These are phyloP conservation scores for Actinemys pallida DNA, from an alignment of 2,113 vertebrate species.

Conservation along the genomic window DNA sequence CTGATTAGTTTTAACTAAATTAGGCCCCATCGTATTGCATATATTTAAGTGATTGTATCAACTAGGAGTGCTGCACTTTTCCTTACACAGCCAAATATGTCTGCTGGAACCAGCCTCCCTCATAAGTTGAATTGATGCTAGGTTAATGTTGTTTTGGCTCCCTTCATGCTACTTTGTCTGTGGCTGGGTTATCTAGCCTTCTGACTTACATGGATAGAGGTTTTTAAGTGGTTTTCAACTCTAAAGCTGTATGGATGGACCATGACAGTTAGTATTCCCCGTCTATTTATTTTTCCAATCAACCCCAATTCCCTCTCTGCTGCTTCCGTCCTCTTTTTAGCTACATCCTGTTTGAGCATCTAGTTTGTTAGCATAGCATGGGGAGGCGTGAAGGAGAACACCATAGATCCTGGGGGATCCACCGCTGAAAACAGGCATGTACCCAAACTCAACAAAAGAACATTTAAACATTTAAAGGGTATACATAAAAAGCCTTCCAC, in stretches of 20 bases:
- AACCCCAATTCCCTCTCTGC: neutral
- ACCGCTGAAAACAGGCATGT: neutral
- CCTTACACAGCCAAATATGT: neutral
- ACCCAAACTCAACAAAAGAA: neutral
- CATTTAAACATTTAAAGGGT: conserved; percentile 1
- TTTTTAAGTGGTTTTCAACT: neutral
- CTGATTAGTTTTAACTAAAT: no score
- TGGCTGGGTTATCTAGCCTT: neutral
- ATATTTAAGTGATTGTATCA: neutral
- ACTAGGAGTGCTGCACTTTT: neutral
- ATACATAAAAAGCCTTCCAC: conserved; percentile 81
- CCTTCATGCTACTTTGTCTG: neutral
- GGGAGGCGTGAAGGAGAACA: neutral
- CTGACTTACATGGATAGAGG: neutral
- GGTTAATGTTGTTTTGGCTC: neutral
- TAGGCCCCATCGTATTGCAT: no score
- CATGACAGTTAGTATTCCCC: neutral
- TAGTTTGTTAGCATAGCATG: neutral
- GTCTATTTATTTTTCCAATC: neutral
- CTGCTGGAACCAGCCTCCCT: neutral
- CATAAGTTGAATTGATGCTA: neutral
- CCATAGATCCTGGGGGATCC: neutral
- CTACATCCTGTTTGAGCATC: no score
- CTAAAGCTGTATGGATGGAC: neutral
- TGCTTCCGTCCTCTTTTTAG: rapidly evolving